phyloP scores from a whole-genome alignment of 2,888 invertebrate genomes.

The Saturnia japonica region DNA sequence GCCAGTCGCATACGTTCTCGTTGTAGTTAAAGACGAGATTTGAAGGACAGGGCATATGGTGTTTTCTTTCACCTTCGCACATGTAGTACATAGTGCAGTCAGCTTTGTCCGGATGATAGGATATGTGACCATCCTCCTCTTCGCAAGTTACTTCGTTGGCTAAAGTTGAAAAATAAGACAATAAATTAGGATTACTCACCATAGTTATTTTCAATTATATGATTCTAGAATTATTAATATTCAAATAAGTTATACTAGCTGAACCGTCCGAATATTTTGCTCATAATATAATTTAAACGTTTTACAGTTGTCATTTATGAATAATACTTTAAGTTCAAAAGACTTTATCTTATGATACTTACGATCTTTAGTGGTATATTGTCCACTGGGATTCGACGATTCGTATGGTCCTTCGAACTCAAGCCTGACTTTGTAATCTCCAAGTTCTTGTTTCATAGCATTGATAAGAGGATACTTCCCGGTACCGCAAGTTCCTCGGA shows the following conservation, averaged over 20 bases:
- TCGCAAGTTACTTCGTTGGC: slow-evolving; percentile 94
- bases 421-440: slow-evolving; percentile 89
- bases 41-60: slow-evolving; percentile 97
- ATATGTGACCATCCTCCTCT: slow-evolving; percentile 97
- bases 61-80: slow-evolving; percentile 97
- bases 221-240: not conserved
- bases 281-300: no score
- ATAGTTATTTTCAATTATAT: not conserved
- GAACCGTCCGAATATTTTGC: no score
- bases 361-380: slow-evolving; percentile 95
- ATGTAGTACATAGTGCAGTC: slow-evolving; percentile 98
- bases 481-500: slow-evolving; percentile 93
- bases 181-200: not conserved
- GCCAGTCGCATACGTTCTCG: slow-evolving; percentile 98
- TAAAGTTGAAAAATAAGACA: slow-evolving; percentile 52
- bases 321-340: not conserved
- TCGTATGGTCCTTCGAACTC: slow-evolving; percentile 95
- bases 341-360: slow-evolving; percentile 69
- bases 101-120: slow-evolving; percentile 93
- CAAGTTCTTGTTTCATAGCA: slow-evolving; percentile 92
- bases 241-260: not conserved
- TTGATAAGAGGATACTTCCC: slow-evolving; percentile 95
- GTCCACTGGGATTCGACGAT: slow-evolving; percentile 85
- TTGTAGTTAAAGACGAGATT: slow-evolving; percentile 96
- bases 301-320: no score